These are phyloP conservation scores for Iphiclides podalirius DNA, from an alignment of 2,888 invertebrate genomes.

Conservation along the genomic window DNA sequence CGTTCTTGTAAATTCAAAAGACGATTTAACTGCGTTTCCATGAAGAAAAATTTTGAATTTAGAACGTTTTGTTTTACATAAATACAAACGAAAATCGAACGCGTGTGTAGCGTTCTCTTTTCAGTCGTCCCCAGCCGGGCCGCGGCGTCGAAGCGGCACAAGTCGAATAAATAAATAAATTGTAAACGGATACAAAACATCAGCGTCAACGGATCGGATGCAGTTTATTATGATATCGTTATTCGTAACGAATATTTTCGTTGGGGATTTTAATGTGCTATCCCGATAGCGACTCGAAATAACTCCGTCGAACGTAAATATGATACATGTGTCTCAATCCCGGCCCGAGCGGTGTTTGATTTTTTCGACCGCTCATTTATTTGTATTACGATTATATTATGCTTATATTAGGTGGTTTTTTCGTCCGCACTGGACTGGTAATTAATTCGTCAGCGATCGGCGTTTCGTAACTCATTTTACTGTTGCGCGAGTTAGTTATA, in stretches of 20 bases:
- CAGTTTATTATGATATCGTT: constrained; percentile 67
- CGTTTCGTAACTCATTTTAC: constrained; percentile 1
- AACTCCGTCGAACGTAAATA: constrained; percentile 69
- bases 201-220: constrained; percentile 38
- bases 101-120: not conserved
- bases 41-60: not conserved
- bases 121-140: not conserved
- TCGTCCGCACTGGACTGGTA: constrained; percentile 43
- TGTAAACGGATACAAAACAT: constrained; percentile 31
- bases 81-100: not conserved
- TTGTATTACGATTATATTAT: constrained; percentile 47
- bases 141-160: constrained; percentile 26
- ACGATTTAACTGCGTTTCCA: no score
- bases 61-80: not conserved
- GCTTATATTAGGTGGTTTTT: constrained; percentile 40
- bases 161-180: constrained; percentile 40
- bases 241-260: constrained; percentile 59
- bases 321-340: constrained; percentile 47
- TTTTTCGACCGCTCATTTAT: constrained; percentile 46
- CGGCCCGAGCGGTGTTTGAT: constrained; percentile 27
- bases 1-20: no score
- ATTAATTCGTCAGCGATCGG: constrained; percentile 43
- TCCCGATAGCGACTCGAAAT: constrained; percentile 62
- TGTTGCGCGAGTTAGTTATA: not conserved
- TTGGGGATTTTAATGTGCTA: constrained; percentile 52